Evolutionary conservation across 2,888 invertebrate species (phyloP).

Genomic region (Trisateles emortualis): DNA sequence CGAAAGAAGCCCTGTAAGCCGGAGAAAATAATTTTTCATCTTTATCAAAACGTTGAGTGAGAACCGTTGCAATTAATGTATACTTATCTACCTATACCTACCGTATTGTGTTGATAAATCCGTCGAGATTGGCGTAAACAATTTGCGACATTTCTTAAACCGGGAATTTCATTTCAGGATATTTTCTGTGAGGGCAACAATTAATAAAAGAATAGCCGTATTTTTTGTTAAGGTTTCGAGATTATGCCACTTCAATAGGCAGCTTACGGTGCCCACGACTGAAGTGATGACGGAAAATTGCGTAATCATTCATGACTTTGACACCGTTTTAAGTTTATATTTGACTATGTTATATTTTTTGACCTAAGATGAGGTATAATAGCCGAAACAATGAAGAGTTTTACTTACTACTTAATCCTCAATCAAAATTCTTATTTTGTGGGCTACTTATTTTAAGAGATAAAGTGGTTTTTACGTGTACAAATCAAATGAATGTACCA

Average conservation of each 20-base stretch:
- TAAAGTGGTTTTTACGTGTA: too few relatives aligned
- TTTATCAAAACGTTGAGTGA: constrained; percentile 79
- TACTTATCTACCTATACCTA: constrained; percentile 33
- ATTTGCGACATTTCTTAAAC: constrained; percentile 23
- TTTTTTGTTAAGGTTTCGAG: neutral
- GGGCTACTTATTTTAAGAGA: too few relatives aligned
- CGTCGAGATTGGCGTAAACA: constrained; percentile 36
- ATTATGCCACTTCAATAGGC: neutral
- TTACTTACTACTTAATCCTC: too few relatives aligned
- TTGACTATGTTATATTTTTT: too few relatives aligned
- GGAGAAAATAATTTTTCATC: constrained; percentile 83
- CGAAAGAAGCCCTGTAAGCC: constrained; percentile 76
- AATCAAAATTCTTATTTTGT: too few relatives aligned
- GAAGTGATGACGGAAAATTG: neutral
- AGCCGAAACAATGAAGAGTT: too few relatives aligned
- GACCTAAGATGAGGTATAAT: too few relatives aligned
- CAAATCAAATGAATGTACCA: too few relatives aligned
- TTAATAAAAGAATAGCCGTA: neutral
- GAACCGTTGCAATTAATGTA: constrained; percentile 55
- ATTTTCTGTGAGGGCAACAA: constrained; percentile 1
- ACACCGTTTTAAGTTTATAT: too few relatives aligned
- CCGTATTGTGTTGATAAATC: constrained; percentile 34
- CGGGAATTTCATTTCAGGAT: neutral
- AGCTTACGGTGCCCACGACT: neutral
- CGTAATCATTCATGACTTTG: too few relatives aligned